These are phyloP conservation scores for Cichladusa arquata DNA, from an alignment of 2,113 vertebrate genomes.

Conservation along the genomic window DNA sequence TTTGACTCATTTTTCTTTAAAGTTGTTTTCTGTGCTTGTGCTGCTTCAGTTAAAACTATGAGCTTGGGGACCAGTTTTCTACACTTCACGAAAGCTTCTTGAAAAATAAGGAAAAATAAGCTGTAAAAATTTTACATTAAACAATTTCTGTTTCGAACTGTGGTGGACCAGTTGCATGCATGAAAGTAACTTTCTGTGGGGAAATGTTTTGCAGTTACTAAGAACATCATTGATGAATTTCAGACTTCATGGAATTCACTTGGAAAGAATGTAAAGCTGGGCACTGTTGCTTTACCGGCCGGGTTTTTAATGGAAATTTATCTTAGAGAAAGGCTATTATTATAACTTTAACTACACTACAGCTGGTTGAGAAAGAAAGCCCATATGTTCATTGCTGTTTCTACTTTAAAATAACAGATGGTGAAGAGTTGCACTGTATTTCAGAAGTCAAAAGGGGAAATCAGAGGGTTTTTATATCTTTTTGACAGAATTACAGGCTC, in stretches of 20 bases:
- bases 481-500: constrained; percentile 55
- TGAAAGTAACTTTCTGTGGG: neutral
- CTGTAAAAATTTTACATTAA: neutral
- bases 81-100: neutral
- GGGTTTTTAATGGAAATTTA: constrained; percentile 80
- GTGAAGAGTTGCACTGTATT: constrained; percentile 76
- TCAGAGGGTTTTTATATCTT: constrained; percentile 26
- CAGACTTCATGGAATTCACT: constrained; percentile 50
- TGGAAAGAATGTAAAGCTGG: constrained; percentile 36
- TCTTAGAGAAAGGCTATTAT: constrained; percentile 80
- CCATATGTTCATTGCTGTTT: constrained; percentile 82
- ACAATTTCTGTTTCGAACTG: neutral
- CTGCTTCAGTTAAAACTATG: neutral
- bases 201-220: constrained; percentile 14
- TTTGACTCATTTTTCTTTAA: neutral
- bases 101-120: neutral
- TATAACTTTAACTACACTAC: constrained; percentile 84
- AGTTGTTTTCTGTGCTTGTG: neutral
- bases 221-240: constrained; percentile 28
- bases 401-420: constrained; percentile 80
- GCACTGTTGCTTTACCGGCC: constrained; percentile 68
- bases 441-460: constrained; percentile 74
- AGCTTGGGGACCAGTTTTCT: neutral
- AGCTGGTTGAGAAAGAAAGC: constrained; percentile 79
- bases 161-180: neutral